Percentiles rank a stretch among this genome's conserved stretches.
These are phyloP conservation scores for Pangasianodon hypophthalmus DNA, from an alignment of 2,113 vertebrate species.

Conservation along the genomic window DNA sequence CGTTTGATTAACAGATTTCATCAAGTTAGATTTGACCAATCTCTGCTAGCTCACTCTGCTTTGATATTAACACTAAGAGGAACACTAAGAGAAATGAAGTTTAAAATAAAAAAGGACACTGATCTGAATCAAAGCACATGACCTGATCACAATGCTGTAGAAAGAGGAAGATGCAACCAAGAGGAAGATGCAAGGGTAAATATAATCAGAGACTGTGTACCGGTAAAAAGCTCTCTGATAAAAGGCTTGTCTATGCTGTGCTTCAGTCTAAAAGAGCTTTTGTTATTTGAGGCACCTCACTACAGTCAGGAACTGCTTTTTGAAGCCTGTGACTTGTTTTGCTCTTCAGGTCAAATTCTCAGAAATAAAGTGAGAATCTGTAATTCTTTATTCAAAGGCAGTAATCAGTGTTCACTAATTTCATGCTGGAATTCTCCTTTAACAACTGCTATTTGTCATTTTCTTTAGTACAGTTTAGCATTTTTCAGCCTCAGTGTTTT, in stretches of 20 bases:
- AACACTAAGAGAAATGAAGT: neutral
- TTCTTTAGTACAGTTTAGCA: neutral
- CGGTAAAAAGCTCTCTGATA: slow-evolving; percentile 1
- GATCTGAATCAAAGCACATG: slow-evolving; percentile 20
- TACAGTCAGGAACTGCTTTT: slow-evolving; percentile 5
- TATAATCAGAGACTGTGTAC: slow-evolving; percentile 9
- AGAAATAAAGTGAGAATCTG: neutral
- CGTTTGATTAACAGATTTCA: neutral
- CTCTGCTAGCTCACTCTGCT: neutral
- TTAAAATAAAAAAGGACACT: neutral
- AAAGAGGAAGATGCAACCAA: slow-evolving; percentile 6
- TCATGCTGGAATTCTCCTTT: neutral
- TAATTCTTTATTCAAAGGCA: neutral
- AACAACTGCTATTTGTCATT: neutral
- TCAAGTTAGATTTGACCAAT: neutral
- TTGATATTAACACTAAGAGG: neutral
- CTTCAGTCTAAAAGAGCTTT: slow-evolving; percentile 13
- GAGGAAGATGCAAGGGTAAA: slow-evolving; percentile 16
- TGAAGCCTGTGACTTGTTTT: slow-evolving; percentile 7
- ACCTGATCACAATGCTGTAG: slow-evolving; percentile 5
- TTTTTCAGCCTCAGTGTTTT: neutral
- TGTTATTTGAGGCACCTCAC: slow-evolving; percentile 2
- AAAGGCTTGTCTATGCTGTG: neutral
- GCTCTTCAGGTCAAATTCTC: neutral
- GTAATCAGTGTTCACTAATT: neutral